Percentiles rank a stretch among this genome's conserved stretches.
phyloP scores from a whole-genome alignment of 2,797 vertebrate genomes.

The Falco cherrug region DNA sequence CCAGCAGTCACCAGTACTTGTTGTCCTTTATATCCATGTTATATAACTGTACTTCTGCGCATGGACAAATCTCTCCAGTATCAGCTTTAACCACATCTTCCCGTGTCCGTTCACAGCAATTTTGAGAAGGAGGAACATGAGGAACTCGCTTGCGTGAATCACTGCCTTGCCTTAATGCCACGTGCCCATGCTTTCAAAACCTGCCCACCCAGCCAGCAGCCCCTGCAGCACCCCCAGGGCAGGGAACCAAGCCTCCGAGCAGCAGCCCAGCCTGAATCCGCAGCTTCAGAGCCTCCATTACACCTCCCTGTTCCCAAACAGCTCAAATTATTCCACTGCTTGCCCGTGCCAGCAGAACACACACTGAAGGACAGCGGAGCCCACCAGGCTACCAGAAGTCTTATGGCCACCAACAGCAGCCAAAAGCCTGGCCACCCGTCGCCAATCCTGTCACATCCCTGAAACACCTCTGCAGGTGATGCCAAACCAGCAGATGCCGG shows the following conservation, averaged over 20 bases:
- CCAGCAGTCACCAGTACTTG: neutral
- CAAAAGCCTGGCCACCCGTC: neutral
- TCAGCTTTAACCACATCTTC: neutral
- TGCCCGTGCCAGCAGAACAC: neutral
- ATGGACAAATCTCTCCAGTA: neutral
- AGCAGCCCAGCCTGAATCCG: neutral
- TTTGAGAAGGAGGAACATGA: neutral
- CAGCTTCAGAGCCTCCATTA: neutral
- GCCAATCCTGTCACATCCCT: fast-evolving
- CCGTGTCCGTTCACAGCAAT: neutral
- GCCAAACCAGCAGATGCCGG: neutral
- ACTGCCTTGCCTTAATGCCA: neutral
- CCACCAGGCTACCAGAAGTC: neutral
- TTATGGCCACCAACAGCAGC: fast-evolving
- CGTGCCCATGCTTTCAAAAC: neutral
- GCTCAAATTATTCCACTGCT: neutral
- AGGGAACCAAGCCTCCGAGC: no score
- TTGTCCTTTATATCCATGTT: neutral
- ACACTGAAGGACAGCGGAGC: neutral
- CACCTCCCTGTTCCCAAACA: neutral
- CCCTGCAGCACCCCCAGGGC: no score
- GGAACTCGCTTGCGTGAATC: neutral
- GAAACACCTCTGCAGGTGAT: fast-evolving
- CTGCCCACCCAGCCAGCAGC: neutral
- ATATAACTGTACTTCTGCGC: neutral